Evolutionary conservation across 2,797 vertebrate species (phyloP).

Genomic region (Micromesistius poutassou): DNA sequence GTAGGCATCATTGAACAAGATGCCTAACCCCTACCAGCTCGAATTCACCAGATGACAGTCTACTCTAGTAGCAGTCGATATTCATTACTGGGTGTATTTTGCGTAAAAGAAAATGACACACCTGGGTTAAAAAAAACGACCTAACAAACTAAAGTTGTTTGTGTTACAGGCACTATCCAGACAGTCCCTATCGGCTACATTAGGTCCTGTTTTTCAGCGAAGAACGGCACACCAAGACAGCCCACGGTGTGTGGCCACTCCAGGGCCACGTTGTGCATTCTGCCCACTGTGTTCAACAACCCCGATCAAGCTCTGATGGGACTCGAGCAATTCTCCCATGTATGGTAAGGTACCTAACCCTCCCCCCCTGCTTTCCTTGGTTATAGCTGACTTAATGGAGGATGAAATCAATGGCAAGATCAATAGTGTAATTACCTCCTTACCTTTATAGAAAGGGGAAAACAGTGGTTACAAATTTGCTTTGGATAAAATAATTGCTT

Average conservation of each 20-base stretch:
- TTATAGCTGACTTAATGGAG: neutral
- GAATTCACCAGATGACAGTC: neutral
- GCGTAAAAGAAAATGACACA: no score
- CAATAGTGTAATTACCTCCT: no score
- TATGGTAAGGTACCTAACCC: constrained; percentile 73
- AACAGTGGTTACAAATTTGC: neutral
- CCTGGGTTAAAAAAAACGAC: no score
- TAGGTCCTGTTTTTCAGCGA: constrained; percentile 81
- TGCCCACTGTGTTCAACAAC: constrained; percentile 82
- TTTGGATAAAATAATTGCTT: neutral
- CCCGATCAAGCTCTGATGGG: constrained; percentile 82
- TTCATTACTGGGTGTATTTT: no score
- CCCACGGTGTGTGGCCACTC: constrained; percentile 81
- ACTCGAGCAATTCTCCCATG: constrained; percentile 85
- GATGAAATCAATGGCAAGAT: no score
- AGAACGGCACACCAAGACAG: constrained; percentile 87
- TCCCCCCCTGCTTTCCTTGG: neutral
- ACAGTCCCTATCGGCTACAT: constrained; percentile 84
- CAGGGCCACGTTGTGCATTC: constrained; percentile 77
- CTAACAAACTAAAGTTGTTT: neutral
- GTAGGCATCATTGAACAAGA: neutral
- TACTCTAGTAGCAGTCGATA: no score
- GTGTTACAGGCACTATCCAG: constrained; percentile 74
- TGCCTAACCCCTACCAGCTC: neutral
- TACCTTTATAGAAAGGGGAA: no score